Base-by-base conservation (phyloP, 2,797 vertebrate species). In the Coranthus polyacanthus region DNA sequence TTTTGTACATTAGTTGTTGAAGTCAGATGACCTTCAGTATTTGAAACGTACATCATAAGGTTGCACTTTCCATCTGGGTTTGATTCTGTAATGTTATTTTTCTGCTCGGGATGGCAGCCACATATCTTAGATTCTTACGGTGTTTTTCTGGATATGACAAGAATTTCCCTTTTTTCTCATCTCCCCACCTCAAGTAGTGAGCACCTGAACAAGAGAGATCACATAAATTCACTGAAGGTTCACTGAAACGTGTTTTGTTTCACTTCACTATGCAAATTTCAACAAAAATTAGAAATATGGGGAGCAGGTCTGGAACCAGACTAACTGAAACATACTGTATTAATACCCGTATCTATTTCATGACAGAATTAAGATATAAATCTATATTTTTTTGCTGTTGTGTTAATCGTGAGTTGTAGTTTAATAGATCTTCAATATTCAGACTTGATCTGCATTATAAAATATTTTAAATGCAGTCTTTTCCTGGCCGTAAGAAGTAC, bases 41-140 rank as follows among this genome's bases (percentile, higher is more conserved):
- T 55, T 43, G n/a, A 68, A 61, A 59, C 42, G 32, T 45, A 46
- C 29, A 22, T 47, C 15, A n/a, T 24, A 52, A 43, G 18, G 47
- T n/a, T 50, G 17, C 66, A 47, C 53, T 75, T 72, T 72, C 49
- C 46, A 50, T 78, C 75, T 78, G 62, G 49, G 32, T 78, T 68
- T 43, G 41, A 70, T 44, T 62, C 61, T 60, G 51, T 62, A 71
- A 75, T 78, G 65, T 77, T 72, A 42, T 54, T 59, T 87, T 82
- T 37, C 51, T 11, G 10, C 63, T 3, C 29, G 66, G 85, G 58
- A 81, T 72, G 46, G 50, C 51, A 16, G 75, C 82, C 78, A 81
- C 79, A 85, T 87, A 71, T 63, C 73, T 80, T 29, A 72, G 34
- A 89, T 90, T 81, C 72, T 85, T 85, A 21, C 47, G 47, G 50